These are phyloP conservation scores for Fregetta grallaria DNA, from an alignment of 2,113 vertebrate species.

Conservation along the genomic window DNA sequence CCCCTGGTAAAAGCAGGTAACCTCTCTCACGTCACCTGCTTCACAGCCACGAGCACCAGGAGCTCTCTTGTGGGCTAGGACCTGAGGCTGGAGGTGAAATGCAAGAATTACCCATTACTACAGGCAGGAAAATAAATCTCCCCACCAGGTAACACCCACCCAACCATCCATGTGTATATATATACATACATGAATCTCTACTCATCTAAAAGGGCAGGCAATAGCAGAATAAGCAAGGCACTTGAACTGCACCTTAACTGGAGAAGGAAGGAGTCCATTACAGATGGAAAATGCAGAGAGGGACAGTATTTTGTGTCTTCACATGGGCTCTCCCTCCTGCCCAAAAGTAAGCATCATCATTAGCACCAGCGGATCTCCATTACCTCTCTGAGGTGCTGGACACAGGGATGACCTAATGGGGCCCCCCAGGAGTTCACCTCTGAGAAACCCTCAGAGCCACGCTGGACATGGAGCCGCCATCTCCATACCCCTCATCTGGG, in stretches of 20 bases:
- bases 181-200: neutral
- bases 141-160: neutral
- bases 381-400: neutral
- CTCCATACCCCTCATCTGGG: neutral
- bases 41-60: neutral
- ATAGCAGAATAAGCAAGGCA: neutral
- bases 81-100: neutral
- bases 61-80: neutral
- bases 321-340: neutral
- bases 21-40: neutral
- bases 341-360: neutral
- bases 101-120: neutral
- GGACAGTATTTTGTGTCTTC: neutral
- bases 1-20: neutral
- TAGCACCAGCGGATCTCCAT: neutral
- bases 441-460: neutral
- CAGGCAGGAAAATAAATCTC: neutral
- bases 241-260: neutral
- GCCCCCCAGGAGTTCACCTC: neutral
- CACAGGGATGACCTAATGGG: neutral
- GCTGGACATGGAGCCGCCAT: rapidly evolving
- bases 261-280: neutral
- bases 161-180: neutral
- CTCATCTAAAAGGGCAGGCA: neutral
- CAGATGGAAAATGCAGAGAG: neutral